Conservation (phyloP, 2,113 vertebrate genomes). For the Brienomyrus brachyistius region DNA sequence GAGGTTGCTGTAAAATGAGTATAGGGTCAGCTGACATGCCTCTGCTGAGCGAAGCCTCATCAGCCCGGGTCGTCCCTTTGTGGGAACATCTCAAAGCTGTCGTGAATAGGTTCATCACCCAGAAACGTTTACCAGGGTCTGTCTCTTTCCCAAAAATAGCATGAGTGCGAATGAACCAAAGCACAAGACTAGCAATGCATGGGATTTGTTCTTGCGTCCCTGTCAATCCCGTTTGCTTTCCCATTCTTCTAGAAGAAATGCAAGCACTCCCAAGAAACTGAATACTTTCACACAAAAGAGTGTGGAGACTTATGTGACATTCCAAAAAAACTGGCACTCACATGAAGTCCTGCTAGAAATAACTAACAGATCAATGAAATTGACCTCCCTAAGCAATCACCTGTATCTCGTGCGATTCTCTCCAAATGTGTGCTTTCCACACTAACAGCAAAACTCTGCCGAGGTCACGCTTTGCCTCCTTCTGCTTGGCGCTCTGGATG, state of each 20-base stretch:
- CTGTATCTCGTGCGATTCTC: neutral
- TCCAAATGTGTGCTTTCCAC: neutral
- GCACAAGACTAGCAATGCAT: neutral
- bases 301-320: neutral
- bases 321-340: neutral
- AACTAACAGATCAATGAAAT: neutral
- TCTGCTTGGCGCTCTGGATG: neutral
- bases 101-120: neutral
- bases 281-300: neutral
- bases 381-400: neutral
- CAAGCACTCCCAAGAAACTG: neutral
- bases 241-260: neutral
- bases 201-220: neutral
- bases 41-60: neutral
- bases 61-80: neutral
- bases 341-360: neutral
- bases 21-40: neutral
- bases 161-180: neutral
- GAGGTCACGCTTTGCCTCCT: neutral
- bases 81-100: neutral
- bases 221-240: neutral
- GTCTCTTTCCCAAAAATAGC: constrained; percentile 3
- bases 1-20: neutral
- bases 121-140: constrained; percentile 11
- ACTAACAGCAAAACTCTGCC: no score